Base-by-base conservation (phyloP, 2,113 vertebrate species). In the Ochotona curzoniae region DNA sequence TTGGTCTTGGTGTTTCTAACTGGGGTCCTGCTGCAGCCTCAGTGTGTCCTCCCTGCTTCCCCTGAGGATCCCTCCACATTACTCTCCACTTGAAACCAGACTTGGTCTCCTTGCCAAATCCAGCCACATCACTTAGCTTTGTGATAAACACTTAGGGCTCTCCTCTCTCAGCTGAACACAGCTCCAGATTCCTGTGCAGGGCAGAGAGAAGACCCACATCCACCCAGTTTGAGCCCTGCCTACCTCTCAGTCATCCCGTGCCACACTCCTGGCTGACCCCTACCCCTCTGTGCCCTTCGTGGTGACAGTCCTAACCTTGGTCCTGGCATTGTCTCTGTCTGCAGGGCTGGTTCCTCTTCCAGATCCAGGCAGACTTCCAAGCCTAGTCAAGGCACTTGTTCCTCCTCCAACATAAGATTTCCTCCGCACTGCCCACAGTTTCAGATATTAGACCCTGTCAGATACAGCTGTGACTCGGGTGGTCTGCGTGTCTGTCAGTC, bases 151-250 rank as follows among this genome's bases (percentile, higher is more conserved):
- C 14, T 75, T 47, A n/a, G 18, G 14, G 7, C 14, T 87, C 73
- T 83, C 88, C 84, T 94, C 73, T 93, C 87, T 70, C 57, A 83
- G 38, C 21, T 51, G 76, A 90, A 88, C n/a, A 64, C 73, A 94
- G 47, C 63, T 67, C 82, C 57, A 78, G 18, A 64, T 28, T 83
- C 17, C 5, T 61, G 76, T 32, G 18, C 14, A 32, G 20, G 61
- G 21, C 35, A 30, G 30, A 8, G 1, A 30, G 30, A 8, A 1
- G 32, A 25, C n/a, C 75, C 66, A 67, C 25, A 83, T 25, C 21
- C 25, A 71, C 23, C 5, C 11, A 28, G 32, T 26, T 7, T 49
- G 3, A 75, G 11, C 47, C 47, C 61, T 51, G 30, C 49, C 38
- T 49, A 2, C 1, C 23, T n/a, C 23, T 61, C 28, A 28, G 49